A percentile compares a stretch with the other conserved stretches of the same genome.
Evolutionary conservation across 2,113 vertebrate species (phyloP).

Genomic region (Porphyrio hochstetteri): DNA sequence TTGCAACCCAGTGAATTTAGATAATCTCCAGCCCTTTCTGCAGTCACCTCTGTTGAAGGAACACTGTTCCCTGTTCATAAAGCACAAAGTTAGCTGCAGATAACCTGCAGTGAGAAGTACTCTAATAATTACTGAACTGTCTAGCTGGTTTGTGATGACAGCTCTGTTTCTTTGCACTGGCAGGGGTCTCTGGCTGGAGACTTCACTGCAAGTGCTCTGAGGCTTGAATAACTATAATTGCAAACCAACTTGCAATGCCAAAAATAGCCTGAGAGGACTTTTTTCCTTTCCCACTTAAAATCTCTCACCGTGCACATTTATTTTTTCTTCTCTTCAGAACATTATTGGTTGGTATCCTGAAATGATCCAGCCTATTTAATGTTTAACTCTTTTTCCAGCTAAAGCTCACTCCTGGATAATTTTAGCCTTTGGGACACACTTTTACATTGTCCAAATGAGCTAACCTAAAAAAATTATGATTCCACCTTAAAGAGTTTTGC

Average conservation of each 20-base stretch:
- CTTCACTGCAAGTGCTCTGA: background rate
- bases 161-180: slow-evolving; percentile 4
- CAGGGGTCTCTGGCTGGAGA: slow-evolving; percentile 5
- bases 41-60: background rate
- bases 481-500: background rate
- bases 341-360: background rate
- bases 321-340: background rate
- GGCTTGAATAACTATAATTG: background rate
- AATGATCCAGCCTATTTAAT: background rate
- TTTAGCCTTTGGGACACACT: background rate
- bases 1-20: background rate
- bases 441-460: background rate
- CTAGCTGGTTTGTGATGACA: background rate
- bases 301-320: background rate
- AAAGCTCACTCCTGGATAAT: background rate
- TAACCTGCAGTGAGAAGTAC: background rate
- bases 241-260: background rate
- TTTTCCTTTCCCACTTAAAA: background rate
- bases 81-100: background rate
- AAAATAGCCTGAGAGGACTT: background rate
- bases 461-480: background rate
- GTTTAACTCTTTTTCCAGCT: background rate
- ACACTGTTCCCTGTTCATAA: background rate
- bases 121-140: background rate
- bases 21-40: background rate